phyloP scores from a whole-genome alignment of 2,888 invertebrate species.

The Xiphydria camelus region DNA sequence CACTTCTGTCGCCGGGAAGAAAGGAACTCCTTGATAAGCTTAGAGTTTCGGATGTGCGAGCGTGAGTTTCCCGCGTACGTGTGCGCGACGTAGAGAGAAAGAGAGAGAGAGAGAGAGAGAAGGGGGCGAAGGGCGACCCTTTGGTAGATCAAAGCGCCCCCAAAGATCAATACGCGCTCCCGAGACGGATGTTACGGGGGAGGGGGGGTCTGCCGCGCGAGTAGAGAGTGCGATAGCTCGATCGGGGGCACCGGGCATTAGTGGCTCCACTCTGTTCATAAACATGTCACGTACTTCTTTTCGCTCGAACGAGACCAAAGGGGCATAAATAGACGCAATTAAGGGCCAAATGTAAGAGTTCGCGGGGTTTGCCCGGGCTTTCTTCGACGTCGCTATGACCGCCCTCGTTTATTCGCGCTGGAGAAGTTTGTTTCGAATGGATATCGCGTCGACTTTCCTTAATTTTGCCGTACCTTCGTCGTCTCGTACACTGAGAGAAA shows the following conservation, averaged over 20 bases:
- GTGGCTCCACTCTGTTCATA: conserved; percentile 46
- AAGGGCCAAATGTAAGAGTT: conserved; percentile 30
- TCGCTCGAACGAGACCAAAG: conserved; percentile 47
- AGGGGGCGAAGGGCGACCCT: conserved; percentile 36
- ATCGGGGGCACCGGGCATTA: conserved; percentile 54
- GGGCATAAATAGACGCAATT: conserved; percentile 57
- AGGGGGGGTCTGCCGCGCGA: background rate
- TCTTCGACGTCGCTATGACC: conserved; percentile 10
- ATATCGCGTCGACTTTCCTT: too few relatives aligned
- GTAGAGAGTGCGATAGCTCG: conserved; percentile 42
- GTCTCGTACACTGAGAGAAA: too few relatives aligned
- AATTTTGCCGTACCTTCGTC: too few relatives aligned
- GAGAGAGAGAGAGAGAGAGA: conserved; percentile 5
- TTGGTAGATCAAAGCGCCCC: conserved; percentile 54
- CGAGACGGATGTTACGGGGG: conserved; percentile 26
- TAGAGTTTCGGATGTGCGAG: conserved; percentile 39
- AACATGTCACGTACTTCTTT: conserved; percentile 55
- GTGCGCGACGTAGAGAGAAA: conserved; percentile 16
- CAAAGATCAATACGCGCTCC: conserved; percentile 55
- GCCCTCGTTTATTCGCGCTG: conserved; percentile 3
- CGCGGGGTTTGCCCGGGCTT: too few relatives aligned
- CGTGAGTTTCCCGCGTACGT: conserved; percentile 25
- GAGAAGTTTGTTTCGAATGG: too few relatives aligned
- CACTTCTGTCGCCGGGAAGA: conserved; percentile 37
- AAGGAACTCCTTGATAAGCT: conserved; percentile 45